Percentiles rank a stretch among this genome's conserved stretches.
Conservation (phyloP, 2,797 vertebrate species). For the Hoplostethus atlanticus region DNA sequence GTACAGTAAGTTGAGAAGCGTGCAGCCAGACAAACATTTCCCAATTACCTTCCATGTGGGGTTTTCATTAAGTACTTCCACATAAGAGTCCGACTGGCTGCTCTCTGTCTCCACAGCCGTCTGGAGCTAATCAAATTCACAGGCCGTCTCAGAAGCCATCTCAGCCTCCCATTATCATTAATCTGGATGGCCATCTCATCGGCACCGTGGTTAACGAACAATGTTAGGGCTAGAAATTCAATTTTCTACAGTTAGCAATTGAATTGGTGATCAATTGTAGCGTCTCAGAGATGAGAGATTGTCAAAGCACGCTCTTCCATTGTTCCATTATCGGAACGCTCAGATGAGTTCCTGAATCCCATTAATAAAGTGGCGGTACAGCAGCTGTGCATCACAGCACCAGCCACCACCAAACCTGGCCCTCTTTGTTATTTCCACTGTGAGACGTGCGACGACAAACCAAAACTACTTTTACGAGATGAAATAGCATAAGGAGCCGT, state of each 20-base stretch:
- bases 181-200: slow-evolving; percentile 88
- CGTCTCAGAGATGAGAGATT: slow-evolving; percentile 83
- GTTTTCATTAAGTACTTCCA: slow-evolving; percentile 88
- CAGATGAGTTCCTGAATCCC: slow-evolving; percentile 82
- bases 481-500: slow-evolving; percentile 45
- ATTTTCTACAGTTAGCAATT: slow-evolving; percentile 88
- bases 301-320: slow-evolving; percentile 77
- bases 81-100: slow-evolving; percentile 81
- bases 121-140: slow-evolving; percentile 88
- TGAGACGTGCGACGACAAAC: slow-evolving; percentile 29
- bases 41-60: slow-evolving; percentile 82
- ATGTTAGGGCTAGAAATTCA: slow-evolving; percentile 88
- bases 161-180: slow-evolving; percentile 87
- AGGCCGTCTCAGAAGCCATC: slow-evolving; percentile 85
- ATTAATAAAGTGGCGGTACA: slow-evolving; percentile 78
- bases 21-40: slow-evolving; percentile 85
- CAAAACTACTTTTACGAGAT: slow-evolving; percentile 52
- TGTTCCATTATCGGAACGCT: slow-evolving; percentile 83
- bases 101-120: slow-evolving; percentile 82
- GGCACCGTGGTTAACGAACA: slow-evolving; percentile 88
- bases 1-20: slow-evolving; percentile 79
- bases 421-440: slow-evolving; percentile 47
- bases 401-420: slow-evolving; percentile 42
- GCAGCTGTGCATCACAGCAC: slow-evolving; percentile 62
- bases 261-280: slow-evolving; percentile 87